Conservation (phyloP, 2,113 vertebrate species). For the Grammomys dolichurus region DNA sequence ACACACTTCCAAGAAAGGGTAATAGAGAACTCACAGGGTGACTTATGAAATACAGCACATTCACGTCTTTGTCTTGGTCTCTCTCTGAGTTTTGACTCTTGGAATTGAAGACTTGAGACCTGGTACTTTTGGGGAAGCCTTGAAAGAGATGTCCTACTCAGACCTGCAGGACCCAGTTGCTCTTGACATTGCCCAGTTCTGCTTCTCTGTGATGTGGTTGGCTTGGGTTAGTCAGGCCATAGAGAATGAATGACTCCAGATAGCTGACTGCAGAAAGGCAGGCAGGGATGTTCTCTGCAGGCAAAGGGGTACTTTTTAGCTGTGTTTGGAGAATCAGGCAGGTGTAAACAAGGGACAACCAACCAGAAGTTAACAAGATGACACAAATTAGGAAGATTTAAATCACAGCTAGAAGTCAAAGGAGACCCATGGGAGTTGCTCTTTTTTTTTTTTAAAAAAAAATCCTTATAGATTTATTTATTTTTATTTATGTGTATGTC, state of each 20-base stretch:
- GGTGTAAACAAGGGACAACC: neutral
- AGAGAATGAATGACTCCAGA: neutral
- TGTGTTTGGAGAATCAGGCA: neutral
- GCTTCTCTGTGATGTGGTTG: neutral
- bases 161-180: neutral
- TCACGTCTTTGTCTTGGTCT: neutral
- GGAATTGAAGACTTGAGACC: slow-evolving; percentile 36
- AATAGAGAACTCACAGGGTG: slow-evolving; percentile 29
- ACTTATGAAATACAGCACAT: neutral
- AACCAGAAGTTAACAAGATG: neutral
- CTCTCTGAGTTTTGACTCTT: neutral
- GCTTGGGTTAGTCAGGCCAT: neutral
- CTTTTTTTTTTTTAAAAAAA: neutral
- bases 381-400: neutral
- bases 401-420: neutral
- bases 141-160: neutral
- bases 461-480: neutral
- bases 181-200: neutral
- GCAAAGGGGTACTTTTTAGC: neutral
- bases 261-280: neutral
- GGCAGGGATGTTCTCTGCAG: neutral
- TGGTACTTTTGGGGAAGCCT: neutral
- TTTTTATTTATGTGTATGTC: neutral
- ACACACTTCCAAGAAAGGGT: neutral
- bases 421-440: neutral